Evolutionary conservation across 1,140 invertebrate genomes (phyloP), one percentile per base, ranked within the genome.

Genomic region (Magallana ariakensis): DNA sequence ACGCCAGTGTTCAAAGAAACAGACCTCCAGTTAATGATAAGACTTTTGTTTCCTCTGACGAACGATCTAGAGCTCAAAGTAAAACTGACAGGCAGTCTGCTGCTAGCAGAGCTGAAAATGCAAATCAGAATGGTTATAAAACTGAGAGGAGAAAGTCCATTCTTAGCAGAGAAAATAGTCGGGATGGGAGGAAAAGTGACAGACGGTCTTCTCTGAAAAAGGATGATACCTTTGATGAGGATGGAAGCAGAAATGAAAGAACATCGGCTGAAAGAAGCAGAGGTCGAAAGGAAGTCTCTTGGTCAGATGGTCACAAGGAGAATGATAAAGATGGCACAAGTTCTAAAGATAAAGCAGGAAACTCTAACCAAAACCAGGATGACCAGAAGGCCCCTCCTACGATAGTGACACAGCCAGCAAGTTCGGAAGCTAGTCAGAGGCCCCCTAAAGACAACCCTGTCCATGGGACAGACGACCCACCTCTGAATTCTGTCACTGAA

Each of bases 241-340:
- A 84, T 1, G 54, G 26, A 66, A 5, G 33, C 33, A 56, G 83
- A 46, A 84, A 60, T 33, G 26, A 13, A 8, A 66, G 56, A 54
- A 1, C 58, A 46, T 66, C 83, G 15, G 60, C 83, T 70, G 33
- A 54, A 53, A 58, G 26, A 19, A 84, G 58, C 58, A 60, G 58
- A 60, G 11, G 15, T n/a, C 15, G 33, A 22, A 84, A 84, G 66
- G 83, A 84, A 22, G 83, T 84, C 0, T 84, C 83, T 26, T 84
- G 83, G 83, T 84, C 83, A 4, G 83, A 84, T 56, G 33, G 26
- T 58, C 19, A 19, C 10, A 33, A 46, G 53, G 56, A 80, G 16
- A 75, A 85, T 83, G 54, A 84, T 62, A 70, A 70, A 70, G 19
- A 22, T 22, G 26, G n/a, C 16, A 46, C 33, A 46, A 4, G 3